phyloP scores from a whole-genome alignment of 92 coral and sea anemone species.

The Anthopleura xanthogrammica region DNA sequence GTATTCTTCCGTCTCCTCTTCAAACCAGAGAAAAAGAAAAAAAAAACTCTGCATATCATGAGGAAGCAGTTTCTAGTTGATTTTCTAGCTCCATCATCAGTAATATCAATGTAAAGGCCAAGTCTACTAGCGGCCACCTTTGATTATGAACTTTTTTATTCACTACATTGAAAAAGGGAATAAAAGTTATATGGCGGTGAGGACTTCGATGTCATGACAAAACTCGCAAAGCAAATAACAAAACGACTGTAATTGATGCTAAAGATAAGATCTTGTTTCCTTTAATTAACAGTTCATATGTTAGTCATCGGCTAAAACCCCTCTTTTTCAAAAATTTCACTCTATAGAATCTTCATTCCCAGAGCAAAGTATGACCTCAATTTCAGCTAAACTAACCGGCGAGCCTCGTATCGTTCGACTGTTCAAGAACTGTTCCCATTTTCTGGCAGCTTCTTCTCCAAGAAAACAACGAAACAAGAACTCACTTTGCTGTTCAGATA shows the following conservation, averaged over 20 bases:
- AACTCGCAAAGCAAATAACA: conserved; percentile 19
- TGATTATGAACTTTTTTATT: too few relatives aligned
- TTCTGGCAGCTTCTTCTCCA: conserved; percentile 32
- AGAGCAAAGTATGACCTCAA: conserved; percentile 49
- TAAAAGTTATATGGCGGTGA: too few relatives aligned
- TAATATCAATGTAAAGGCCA: too few relatives aligned
- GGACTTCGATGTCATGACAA: too few relatives aligned
- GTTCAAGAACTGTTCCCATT: conserved; percentile 49
- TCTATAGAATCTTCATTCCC: not conserved
- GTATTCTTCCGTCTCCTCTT: too few relatives aligned
- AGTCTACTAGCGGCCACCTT: too few relatives aligned
- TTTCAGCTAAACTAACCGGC: conserved; percentile 41
- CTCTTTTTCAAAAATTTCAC: not conserved
- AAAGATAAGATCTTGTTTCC: conserved; percentile 5
- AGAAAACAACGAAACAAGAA: conserved; percentile 43
- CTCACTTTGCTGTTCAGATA: conserved; percentile 40
- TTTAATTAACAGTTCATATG: conserved; percentile 3
- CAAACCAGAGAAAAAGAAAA: too few relatives aligned
- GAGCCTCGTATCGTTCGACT: conserved; percentile 37
- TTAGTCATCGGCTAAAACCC: not conserved
- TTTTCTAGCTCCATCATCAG: too few relatives aligned
- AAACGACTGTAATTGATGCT: conserved; percentile 3
- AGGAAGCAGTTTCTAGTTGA: too few relatives aligned
- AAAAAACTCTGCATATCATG: too few relatives aligned
- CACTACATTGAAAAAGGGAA: too few relatives aligned